phyloP scores from a whole-genome alignment of 2,113 vertebrate genomes.

The Aptenodytes patagonicus region DNA sequence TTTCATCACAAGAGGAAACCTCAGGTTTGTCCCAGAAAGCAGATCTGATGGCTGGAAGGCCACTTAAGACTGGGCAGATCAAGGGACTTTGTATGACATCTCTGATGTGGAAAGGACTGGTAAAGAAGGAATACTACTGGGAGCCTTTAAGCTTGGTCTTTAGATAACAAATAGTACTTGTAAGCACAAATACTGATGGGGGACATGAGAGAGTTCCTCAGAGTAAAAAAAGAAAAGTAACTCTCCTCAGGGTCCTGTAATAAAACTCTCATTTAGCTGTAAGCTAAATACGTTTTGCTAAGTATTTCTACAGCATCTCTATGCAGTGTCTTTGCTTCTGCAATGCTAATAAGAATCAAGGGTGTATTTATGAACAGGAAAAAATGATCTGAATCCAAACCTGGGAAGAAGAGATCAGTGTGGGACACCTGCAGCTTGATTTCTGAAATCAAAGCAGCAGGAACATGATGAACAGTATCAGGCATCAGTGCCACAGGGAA shows the following conservation, averaged over 20 bases:
- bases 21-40: background rate
- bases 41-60: background rate
- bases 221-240: background rate
- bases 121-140: background rate
- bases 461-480: background rate
- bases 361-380: background rate
- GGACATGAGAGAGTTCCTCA: background rate
- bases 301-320: background rate
- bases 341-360: background rate
- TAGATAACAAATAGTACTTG: background rate
- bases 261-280: background rate
- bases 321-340: background rate
- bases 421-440: background rate
- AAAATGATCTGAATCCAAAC: background rate
- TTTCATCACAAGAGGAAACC: background rate
- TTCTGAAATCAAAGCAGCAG: background rate
- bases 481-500: background rate
- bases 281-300: background rate
- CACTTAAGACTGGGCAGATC: background rate
- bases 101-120: background rate
- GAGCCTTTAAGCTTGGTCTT: background rate
- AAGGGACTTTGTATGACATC: background rate
- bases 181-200: background rate
- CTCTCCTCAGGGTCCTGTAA: background rate
- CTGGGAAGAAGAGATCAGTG: background rate